Percentiles rank a stretch among this genome's conserved stretches.
Evolutionary conservation across 2,113 vertebrate species (phyloP).

Genomic region (Microtus montanus): DNA sequence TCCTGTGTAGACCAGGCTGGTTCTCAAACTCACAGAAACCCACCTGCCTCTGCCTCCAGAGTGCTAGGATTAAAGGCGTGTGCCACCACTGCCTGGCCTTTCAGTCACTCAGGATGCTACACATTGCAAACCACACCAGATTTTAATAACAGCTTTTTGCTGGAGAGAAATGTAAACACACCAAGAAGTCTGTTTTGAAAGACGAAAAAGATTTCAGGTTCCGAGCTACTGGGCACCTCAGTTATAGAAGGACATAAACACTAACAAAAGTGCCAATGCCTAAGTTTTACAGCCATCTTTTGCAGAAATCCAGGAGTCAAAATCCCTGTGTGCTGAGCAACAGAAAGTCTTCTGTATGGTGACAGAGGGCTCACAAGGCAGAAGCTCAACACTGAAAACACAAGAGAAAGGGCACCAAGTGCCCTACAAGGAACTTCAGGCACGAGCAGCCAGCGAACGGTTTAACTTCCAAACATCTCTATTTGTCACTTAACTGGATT

Average conservation of each 20-base stretch:
- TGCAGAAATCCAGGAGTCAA: neutral
- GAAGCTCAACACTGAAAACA: neutral
- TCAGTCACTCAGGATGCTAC: neutral
- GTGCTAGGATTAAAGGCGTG: neutral
- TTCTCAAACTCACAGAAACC: neutral
- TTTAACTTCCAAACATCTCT: neutral
- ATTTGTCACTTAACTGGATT: neutral
- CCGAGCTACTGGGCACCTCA: neutral
- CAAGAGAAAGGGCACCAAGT: neutral
- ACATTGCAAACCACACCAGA: neutral
- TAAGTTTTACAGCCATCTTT: neutral
- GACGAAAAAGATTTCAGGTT: slow-evolving; percentile 6
- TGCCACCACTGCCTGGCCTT: neutral
- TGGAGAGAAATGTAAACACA: neutral
- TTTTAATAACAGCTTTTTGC: neutral
- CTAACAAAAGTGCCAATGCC: neutral
- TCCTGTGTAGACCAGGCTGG: neutral
- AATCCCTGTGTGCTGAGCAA: neutral
- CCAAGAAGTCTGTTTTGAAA: neutral
- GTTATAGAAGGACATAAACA: neutral
- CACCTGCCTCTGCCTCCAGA: neutral
- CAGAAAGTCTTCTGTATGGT: neutral
- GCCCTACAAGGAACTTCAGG: neutral
- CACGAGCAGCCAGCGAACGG: neutral
- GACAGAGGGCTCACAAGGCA: neutral